Evolutionary conservation across 1,140 invertebrate genomes (phyloP), one percentile per base, ranked within the genome.

Genomic region (Drosophila mojavensis): DNA sequence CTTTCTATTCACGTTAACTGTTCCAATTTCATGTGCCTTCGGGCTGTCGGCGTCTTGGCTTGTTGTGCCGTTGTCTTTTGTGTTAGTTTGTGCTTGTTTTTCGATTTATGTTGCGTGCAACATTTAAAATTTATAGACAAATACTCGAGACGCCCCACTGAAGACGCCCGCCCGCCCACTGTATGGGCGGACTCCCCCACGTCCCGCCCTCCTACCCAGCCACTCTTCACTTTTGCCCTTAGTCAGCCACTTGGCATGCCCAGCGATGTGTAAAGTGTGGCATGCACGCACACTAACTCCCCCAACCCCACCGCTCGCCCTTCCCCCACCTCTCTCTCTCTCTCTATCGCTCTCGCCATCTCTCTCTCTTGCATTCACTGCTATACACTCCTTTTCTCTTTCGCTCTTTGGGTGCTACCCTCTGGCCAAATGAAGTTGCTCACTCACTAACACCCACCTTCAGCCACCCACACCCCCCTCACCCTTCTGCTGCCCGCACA

Each of bases 101-200:
- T 75, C 60, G 66, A 75, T 78, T 67, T 66, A 61, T 75, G 67
- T 78, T 71, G 72, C 73, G 67, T 78, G 72, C 58, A 71, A 66
- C 76, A 78, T 78, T 78, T 71, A 78, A 78, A 75, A 78, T 78
- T 71, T 62, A 75, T 78, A 75, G 58, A 78, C 72, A 75, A 75
- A 75, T 61, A 66, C 58, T 53, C 33, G 13, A 43, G 48, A 5
- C n/a, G 48, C 24, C 45, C 6, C 5, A 41, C 41, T 43, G 13
- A 43, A 15, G 41, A 2, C 41, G 13, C 41, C 13, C n/a, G n/a
- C 0, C 10, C 10, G 10, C 41, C 41, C 41, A 43, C 33, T 36
- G 30, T 33, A 43, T 11, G 11, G 2, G 41, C 41, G 5, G 4
- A 6, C 15, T n/a, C 24, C 6, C 6, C 33, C 48, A 5, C 17